These are phyloP conservation scores for Metopia argyrocephala DNA, from an alignment of 2,888 invertebrate genomes.

Conservation along the genomic window DNA sequence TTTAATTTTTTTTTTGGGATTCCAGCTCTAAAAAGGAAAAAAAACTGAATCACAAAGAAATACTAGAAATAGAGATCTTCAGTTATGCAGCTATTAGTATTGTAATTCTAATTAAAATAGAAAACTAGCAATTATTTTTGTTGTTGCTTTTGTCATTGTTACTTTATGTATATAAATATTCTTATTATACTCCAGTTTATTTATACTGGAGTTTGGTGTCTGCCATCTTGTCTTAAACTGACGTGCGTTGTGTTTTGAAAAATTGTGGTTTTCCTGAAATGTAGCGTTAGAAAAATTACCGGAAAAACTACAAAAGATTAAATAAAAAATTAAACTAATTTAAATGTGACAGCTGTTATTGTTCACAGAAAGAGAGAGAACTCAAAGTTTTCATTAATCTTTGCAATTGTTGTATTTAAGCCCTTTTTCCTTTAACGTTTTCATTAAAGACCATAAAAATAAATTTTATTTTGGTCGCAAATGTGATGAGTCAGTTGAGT, in stretches of 20 bases:
- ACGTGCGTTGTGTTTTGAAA: not conserved
- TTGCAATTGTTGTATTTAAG: conserved; percentile 13
- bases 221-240: not conserved
- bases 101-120: conserved; percentile 2
- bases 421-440: not conserved
- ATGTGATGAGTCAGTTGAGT: conserved; percentile 49
- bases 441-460: too few species aligned
- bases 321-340: not conserved
- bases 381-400: not conserved
- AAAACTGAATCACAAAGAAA: not conserved
- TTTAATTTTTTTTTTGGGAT: conserved; percentile 6
- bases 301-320: not conserved
- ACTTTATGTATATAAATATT: not conserved
- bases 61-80: not conserved
- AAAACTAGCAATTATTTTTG: conserved; percentile 28
- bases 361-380: too few species aligned
- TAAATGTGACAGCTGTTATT: conserved; percentile 41
- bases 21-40: not conserved
- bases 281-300: conserved; percentile 1
- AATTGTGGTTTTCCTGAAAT: conserved; percentile 9
- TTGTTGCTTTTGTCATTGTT: not conserved
- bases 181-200: not conserved
- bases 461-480: not conserved
- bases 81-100: not conserved
- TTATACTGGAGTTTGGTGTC: not conserved